Conservation (phyloP, 2,797 vertebrate genomes). For the Trematomus bernacchii region DNA sequence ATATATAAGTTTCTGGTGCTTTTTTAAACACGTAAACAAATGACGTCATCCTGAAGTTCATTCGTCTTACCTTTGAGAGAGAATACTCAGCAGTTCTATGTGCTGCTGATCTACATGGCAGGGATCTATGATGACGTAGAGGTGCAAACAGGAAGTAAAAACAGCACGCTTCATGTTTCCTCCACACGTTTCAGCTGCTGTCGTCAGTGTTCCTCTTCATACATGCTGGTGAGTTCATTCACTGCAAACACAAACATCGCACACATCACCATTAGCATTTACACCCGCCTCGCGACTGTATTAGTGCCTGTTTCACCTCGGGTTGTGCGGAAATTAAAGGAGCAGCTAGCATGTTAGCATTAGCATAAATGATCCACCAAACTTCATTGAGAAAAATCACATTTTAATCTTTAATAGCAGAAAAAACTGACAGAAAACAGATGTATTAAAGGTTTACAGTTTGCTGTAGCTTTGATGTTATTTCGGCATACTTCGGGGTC, state of each 20-base stretch:
- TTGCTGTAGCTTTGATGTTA: too few species aligned
- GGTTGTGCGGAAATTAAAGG: too few species aligned
- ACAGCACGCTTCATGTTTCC: conserved; percentile 45
- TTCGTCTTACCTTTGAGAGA: too few species aligned
- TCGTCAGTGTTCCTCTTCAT: background rate
- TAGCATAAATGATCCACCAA: conserved; percentile 5
- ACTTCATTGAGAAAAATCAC: background rate
- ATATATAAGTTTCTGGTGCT: too few species aligned
- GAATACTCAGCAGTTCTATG: background rate
- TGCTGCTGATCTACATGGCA: background rate
- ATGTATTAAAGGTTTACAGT: too few species aligned
- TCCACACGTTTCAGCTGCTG: background rate
- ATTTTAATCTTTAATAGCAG: too few species aligned
- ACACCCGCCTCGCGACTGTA: rapidly evolving
- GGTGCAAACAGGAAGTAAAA: conserved; percentile 65
- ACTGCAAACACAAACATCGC: background rate
- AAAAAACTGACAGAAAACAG: too few species aligned
- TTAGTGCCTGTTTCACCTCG: rapidly evolving
- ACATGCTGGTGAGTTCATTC: conserved; percentile 63
- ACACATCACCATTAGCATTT: rapidly evolving
- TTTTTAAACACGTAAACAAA: too few species aligned
- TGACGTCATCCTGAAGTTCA: too few species aligned
- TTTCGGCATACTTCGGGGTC: too few species aligned
- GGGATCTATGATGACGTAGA: conserved; percentile 57
- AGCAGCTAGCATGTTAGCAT: conserved; percentile 39